Conservation (phyloP, 2,797 vertebrate species). For the Pseudomugil tenellus region DNA sequence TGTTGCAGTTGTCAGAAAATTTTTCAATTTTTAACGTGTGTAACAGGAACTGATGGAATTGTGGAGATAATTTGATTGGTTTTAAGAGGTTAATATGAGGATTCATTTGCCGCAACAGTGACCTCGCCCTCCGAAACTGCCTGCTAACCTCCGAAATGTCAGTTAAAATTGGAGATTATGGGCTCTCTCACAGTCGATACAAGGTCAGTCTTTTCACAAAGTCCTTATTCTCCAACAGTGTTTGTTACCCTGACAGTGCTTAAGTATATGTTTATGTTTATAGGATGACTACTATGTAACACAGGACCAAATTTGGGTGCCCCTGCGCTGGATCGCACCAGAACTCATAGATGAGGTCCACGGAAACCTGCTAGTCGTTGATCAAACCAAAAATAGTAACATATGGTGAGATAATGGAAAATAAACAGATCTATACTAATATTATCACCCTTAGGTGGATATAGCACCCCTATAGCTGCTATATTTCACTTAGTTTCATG, state of each 20-base stretch:
- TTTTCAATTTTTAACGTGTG: not conserved
- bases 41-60: not conserved
- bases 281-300: conserved; percentile 99
- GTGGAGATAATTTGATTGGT: not conserved
- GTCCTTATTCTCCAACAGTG: not conserved
- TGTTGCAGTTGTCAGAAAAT: not conserved
- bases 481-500: not conserved
- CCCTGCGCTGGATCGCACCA: conserved; percentile 97
- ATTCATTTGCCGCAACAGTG: conserved; percentile 31
- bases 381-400: conserved; percentile 96
- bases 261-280: not conserved
- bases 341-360: conserved; percentile 98
- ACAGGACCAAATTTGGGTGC: conserved; percentile 97
- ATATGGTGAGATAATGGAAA: conserved; percentile 87
- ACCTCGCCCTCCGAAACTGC: conserved; percentile 95
- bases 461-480: not conserved
- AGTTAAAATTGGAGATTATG: conserved; percentile 96
- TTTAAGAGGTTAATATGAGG: not conserved
- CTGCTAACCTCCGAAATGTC: conserved; percentile 93
- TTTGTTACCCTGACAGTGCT: not conserved
- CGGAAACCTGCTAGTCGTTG: conserved; percentile 93
- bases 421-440: not conserved
- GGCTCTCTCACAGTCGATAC: conserved; percentile 93
- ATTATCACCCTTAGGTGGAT: not conserved
- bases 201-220: conserved; percentile 80